Evolutionary conservation across 2,888 invertebrate species (phyloP).

Genomic region (Sinhomidia bicolor): DNA sequence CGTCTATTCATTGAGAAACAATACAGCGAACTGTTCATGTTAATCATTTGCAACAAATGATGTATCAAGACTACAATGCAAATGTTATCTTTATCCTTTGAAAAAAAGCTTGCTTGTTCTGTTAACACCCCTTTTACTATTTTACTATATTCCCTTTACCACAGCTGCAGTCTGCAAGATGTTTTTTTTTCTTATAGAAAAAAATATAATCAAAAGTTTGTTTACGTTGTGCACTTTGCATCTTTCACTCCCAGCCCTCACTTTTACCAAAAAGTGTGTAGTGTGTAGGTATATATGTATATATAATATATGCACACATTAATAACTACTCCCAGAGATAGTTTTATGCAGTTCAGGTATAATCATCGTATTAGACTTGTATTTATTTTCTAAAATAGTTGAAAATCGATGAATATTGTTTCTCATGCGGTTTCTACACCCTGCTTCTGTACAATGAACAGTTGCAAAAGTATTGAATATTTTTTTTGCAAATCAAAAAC

Average conservation of each 20-base stretch:
- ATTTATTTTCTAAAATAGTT: too few relatives aligned
- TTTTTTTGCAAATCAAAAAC: too few relatives aligned
- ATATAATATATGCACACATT: too few relatives aligned
- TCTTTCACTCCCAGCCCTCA: background rate
- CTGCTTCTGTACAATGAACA: too few relatives aligned
- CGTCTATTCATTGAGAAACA: conserved; percentile 13
- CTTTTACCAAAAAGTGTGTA: conserved; percentile 1
- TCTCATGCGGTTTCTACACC: too few relatives aligned
- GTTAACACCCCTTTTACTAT: background rate
- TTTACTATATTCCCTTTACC: background rate
- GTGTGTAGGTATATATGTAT: too few relatives aligned
- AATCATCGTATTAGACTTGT: background rate
- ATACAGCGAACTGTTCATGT: background rate
- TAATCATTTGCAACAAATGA: background rate
- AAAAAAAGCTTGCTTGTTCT: background rate
- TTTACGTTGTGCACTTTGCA: background rate
- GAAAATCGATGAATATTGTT: too few relatives aligned
- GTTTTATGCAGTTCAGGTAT: too few relatives aligned
- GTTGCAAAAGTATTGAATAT: too few relatives aligned
- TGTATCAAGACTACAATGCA: background rate
- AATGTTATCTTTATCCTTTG: background rate
- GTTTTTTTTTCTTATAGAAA: too few relatives aligned
- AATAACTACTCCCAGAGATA: too few relatives aligned
- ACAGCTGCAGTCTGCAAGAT: background rate
- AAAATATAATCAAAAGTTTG: background rate